Conservation (phyloP, 1,140 invertebrate species). For the Temnothorax nylanderi region DNA sequence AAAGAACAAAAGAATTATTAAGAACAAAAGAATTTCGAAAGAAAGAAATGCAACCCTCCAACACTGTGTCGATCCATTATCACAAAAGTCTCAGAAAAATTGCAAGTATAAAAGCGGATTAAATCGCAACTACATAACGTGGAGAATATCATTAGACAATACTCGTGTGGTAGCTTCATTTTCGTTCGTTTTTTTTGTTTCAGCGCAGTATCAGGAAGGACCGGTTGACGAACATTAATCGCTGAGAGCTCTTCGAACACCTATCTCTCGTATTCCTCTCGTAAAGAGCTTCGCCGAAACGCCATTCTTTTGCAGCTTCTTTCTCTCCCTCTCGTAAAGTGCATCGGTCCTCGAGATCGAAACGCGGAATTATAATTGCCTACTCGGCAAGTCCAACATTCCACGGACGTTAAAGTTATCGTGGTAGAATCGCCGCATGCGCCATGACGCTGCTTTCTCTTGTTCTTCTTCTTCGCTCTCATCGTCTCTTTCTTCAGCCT, state of each 20-base stretch:
- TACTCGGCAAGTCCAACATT: conserved; percentile 71
- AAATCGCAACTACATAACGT: background rate
- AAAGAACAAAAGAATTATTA: background rate
- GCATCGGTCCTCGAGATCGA: conserved; percentile 65
- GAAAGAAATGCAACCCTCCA: background rate
- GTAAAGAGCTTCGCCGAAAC: conserved; percentile 58
- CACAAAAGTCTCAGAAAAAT: background rate
- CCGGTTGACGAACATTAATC: conserved; percentile 63
- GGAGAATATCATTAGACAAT: conserved; percentile 2
- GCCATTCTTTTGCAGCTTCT: background rate
- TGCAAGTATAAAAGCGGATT: background rate
- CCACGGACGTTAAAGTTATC: conserved; percentile 76
- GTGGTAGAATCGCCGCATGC: conserved; percentile 69
- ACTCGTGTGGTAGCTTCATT: background rate
- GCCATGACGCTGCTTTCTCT: conserved; percentile 68
- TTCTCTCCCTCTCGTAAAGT: conserved; percentile 49
- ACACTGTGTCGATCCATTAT: background rate
- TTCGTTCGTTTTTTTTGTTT: conserved; percentile 19
- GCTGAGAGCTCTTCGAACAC: conserved; percentile 48
- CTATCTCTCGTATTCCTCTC: conserved; percentile 56
- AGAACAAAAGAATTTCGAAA: background rate
- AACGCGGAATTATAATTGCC: conserved; percentile 74
- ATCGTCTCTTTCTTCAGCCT: background rate
- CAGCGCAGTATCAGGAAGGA: conserved; percentile 44
- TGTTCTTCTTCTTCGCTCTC: conserved; percentile 53